phyloP scores from a whole-genome alignment of 2,888 invertebrate species.

The Junonia oenone region DNA sequence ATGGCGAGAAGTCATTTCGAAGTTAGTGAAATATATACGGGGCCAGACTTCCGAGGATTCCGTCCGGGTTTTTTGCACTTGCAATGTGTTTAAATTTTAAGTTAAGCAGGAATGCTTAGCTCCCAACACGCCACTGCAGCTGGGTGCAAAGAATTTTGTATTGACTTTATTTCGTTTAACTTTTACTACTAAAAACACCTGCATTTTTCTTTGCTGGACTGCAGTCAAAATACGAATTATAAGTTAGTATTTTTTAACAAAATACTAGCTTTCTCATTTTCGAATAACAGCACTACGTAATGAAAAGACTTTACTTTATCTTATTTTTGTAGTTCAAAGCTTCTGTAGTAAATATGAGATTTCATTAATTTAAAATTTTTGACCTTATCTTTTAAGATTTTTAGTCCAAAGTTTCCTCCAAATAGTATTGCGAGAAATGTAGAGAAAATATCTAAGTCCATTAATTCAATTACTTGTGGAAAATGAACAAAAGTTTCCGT shows the following conservation, averaged over 20 bases:
- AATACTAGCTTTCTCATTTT: background rate
- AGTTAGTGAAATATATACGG: constrained; percentile 34
- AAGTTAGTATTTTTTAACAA: constrained; percentile 6
- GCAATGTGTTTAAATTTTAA: constrained; percentile 49
- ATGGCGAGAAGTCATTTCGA: constrained; percentile 22
- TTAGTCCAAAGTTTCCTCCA: background rate
- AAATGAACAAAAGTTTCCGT: constrained; percentile 28
- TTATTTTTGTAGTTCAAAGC: background rate
- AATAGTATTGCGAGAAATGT: background rate
- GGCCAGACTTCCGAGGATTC: constrained; percentile 36
- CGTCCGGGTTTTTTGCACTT: constrained; percentile 36
- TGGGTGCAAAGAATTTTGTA: constrained; percentile 45
- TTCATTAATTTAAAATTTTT: background rate
- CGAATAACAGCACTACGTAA: background rate
- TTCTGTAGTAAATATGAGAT: background rate
- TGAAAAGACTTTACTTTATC: background rate
- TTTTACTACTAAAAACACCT: constrained; percentile 21
- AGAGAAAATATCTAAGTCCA: constrained; percentile 8
- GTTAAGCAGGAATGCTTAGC: constrained; percentile 42
- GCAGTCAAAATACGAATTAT: constrained; percentile 13
- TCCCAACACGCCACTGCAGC: constrained; percentile 38
- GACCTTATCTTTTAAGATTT: background rate
- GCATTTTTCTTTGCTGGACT: constrained; percentile 14
- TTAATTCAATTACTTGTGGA: constrained; percentile 24
- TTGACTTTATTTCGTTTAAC: constrained; percentile 32